Evolutionary conservation across 2,113 vertebrate species (phyloP).

Genomic region (Phrynosoma blainvillii): DNA sequence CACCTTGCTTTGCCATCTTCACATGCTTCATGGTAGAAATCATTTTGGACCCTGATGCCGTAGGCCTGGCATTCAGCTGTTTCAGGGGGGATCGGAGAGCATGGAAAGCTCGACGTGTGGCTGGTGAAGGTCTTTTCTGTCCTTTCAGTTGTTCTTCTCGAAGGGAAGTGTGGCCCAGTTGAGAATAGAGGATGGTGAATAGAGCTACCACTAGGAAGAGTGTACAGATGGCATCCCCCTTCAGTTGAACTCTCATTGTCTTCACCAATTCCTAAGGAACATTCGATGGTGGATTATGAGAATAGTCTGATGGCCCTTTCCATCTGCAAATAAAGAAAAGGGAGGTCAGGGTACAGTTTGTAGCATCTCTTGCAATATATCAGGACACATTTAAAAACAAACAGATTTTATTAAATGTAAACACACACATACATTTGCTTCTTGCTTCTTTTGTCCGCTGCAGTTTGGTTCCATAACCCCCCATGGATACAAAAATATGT

Average conservation of each 20-base stretch:
- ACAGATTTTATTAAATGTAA: too few species aligned
- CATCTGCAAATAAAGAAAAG: conserved; percentile 55
- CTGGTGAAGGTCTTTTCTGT: conserved; percentile 8
- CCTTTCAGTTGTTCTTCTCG: conserved; percentile 50
- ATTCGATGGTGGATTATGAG: conserved; percentile 24
- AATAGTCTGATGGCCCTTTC: conserved; percentile 29
- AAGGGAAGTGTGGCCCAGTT: conserved; percentile 67
- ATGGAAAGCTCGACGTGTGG: background rate
- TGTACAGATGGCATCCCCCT: conserved; percentile 87
- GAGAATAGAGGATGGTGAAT: conserved; percentile 85
- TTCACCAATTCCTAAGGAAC: background rate
- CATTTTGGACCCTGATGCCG: conserved; percentile 10
- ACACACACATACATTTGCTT: too few species aligned
- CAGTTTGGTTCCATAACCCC: too few species aligned
- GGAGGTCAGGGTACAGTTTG: background rate
- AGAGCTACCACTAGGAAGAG: conserved; percentile 81
- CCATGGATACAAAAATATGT: too few species aligned
- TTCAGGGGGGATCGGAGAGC: background rate
- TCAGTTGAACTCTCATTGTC: conserved; percentile 84
- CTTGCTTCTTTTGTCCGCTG: too few species aligned
- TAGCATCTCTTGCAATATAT: background rate
- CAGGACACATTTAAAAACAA: too few species aligned
- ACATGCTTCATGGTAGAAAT: conserved; percentile 16
- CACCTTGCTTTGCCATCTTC: conserved; percentile 21
- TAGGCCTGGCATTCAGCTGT: background rate